A percentile compares a stretch with the other conserved stretches of the same genome.
These are phyloP conservation scores for Ptyas mucosa DNA, from an alignment of 2,113 vertebrate species.

Conservation along the genomic window DNA sequence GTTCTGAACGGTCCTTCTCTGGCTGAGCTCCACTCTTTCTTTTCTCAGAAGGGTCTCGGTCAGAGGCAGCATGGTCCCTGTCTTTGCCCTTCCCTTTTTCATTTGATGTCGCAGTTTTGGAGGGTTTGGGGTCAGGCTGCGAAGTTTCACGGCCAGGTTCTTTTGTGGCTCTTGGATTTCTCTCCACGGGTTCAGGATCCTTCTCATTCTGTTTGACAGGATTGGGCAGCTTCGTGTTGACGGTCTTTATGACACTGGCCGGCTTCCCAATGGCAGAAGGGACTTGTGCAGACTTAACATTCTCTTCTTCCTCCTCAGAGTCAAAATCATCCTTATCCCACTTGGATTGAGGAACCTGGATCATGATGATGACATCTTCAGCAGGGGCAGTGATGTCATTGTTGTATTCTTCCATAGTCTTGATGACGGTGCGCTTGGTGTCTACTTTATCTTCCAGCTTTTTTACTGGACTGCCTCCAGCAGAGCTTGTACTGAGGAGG, in stretches of 20 bases:
- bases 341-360: constrained; percentile 84
- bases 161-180: constrained; percentile 64
- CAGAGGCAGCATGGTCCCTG: constrained; percentile 65
- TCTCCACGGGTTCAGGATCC: constrained; percentile 68
- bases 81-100: constrained; percentile 74
- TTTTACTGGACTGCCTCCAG: constrained; percentile 79
- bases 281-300: constrained; percentile 61
- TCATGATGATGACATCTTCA: constrained; percentile 84
- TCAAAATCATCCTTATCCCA: constrained; percentile 87
- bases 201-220: constrained; percentile 67
- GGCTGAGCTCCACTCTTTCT: constrained; percentile 61
- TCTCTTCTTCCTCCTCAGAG: constrained; percentile 82
- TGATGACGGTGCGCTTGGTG: constrained; percentile 76
- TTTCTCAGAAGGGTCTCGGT: constrained; percentile 68
- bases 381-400: constrained; percentile 76
- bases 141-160: constrained; percentile 56
- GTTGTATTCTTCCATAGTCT: constrained; percentile 82
- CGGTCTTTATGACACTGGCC: constrained; percentile 64
- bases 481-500: constrained; percentile 76
- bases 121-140: constrained; percentile 67
- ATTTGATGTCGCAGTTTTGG: constrained; percentile 47
- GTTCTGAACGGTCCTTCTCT: constrained; percentile 72
- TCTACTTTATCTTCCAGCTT: constrained; percentile 78
- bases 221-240: constrained; percentile 60
- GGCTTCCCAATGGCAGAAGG: constrained; percentile 61